Conservation (phyloP, 2,888 invertebrate species). For the Papilio gigon region DNA sequence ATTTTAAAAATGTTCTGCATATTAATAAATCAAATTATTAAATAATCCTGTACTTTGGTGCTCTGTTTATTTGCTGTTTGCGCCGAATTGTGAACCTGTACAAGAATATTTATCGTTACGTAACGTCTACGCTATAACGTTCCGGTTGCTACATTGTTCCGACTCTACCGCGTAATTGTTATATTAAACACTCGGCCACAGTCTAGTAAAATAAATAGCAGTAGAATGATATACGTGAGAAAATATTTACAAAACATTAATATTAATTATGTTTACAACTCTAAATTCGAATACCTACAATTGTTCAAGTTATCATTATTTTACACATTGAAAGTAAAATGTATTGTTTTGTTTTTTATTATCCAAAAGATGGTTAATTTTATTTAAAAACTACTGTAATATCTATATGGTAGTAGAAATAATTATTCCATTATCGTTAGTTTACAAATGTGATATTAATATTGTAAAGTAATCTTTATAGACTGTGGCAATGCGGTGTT, state of each 20-base stretch:
- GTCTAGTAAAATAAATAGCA: conserved; percentile 41
- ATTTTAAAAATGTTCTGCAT: not conserved
- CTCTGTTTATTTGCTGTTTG: conserved; percentile 14
- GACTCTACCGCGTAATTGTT: conserved; percentile 54
- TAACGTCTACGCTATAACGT: conserved; percentile 23
- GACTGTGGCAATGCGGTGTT: conserved; percentile 32
- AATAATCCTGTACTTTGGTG: not conserved
- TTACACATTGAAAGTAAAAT: no score
- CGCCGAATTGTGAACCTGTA: conserved; percentile 24
- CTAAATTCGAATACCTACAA: no score
- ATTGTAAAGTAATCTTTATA: conserved; percentile 44
- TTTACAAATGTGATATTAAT: not conserved
- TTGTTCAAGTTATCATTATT: no score
- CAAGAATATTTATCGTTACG: conserved; percentile 37
- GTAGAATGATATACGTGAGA: conserved; percentile 31
- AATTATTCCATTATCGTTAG: no score
- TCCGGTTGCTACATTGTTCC: conserved; percentile 48
- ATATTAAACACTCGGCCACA: conserved; percentile 48
- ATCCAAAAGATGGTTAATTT: no score
- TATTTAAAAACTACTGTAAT: no score
- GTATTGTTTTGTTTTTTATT: no score
- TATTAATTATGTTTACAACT: not conserved
- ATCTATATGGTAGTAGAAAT: no score
- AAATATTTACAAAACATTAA: not conserved
- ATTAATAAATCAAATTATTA: conserved; percentile 6